Percentiles rank a stretch among this genome's conserved stretches.
phyloP scores from a whole-genome alignment of 2,797 vertebrate species.

The Periparus ater region DNA sequence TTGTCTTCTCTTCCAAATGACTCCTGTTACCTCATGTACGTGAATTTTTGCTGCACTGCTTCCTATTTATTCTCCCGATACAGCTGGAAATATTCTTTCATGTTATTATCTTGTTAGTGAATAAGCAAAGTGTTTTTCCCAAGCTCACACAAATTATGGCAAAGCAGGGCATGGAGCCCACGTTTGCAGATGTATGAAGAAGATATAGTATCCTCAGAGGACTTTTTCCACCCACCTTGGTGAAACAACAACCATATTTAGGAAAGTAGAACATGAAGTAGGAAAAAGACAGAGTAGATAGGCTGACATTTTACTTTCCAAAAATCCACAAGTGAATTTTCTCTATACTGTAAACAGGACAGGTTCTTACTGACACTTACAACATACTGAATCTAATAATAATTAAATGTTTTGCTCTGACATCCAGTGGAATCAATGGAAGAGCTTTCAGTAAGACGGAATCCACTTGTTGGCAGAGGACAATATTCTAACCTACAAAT shows the following conservation, averaged over 20 bases:
- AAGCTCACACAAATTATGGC: background rate
- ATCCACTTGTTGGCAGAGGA: background rate
- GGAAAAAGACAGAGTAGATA: background rate
- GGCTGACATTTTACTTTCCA: background rate
- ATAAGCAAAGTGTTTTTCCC: background rate
- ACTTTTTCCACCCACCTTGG: background rate
- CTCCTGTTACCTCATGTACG: background rate
- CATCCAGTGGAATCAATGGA: background rate
- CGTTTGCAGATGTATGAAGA: background rate
- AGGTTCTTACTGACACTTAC: background rate
- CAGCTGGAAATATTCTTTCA: background rate
- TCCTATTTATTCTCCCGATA: background rate
- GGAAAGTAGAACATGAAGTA: background rate
- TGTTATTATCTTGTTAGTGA: background rate
- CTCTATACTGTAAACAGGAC: background rate
- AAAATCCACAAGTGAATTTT: background rate
- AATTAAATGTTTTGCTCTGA: background rate
- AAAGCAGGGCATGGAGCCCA: background rate
- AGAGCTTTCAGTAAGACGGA: background rate
- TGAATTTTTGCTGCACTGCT: background rate
- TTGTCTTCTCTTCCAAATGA: background rate
- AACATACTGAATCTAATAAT: background rate
- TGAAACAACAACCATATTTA: background rate
- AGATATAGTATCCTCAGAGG: background rate
- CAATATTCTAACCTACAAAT: background rate